A percentile compares a stretch with the other conserved stretches of the same genome.
Evolutionary conservation across 2,113 vertebrate species (phyloP).

Genomic region (Malurus elegans): DNA sequence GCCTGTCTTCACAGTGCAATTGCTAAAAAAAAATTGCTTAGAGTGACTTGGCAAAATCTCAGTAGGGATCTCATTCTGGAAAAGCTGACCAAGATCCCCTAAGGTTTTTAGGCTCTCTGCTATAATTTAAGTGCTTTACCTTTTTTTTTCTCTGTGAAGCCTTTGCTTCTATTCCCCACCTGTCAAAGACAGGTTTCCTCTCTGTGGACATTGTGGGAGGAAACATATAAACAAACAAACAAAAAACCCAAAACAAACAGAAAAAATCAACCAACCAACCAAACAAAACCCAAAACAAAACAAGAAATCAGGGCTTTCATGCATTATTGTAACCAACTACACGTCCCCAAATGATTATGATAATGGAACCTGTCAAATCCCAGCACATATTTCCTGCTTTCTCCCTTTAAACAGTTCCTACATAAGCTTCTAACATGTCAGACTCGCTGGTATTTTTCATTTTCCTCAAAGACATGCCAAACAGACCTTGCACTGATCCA

Average conservation of each 20-base stretch:
- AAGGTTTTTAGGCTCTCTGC: not conserved
- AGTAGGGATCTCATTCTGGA: not conserved
- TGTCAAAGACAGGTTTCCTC: not conserved
- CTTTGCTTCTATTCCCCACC: not conserved
- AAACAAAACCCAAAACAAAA: not conserved
- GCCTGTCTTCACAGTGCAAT: not conserved
- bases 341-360: not conserved
- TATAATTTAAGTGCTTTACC: not conserved
- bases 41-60: not conserved
- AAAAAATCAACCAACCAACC: not conserved
- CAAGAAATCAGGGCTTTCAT: not conserved
- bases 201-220: not conserved
- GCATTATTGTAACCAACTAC: not conserved
- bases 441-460: not conserved
- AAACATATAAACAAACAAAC: not conserved
- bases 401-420: not conserved
- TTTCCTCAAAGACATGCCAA: slow-evolving; percentile 32
- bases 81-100: not conserved
- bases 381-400: not conserved
- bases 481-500: slow-evolving; percentile 86
- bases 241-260: fast-evolving
- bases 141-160: not conserved
- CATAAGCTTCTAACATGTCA: not conserved
- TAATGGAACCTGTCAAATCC: not conserved
- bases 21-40: not conserved